phyloP scores from a whole-genome alignment of 2,888 invertebrate species.

The Dusona sp. region DNA sequence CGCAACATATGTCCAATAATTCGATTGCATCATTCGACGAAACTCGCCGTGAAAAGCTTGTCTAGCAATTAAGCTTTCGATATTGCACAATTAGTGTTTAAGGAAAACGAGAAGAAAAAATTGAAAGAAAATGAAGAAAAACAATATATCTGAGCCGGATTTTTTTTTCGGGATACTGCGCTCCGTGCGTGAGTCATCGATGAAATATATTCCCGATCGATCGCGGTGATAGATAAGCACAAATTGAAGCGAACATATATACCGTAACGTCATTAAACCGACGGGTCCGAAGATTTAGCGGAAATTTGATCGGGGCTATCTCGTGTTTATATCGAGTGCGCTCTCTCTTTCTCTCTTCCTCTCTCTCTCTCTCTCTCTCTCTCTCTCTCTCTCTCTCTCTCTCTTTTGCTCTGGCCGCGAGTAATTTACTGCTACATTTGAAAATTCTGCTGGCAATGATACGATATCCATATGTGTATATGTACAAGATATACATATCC shows the following conservation, averaged over 20 bases:
- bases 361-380: slow-evolving; percentile 14
- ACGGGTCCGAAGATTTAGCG: slow-evolving; percentile 64
- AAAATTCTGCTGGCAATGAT: slow-evolving; percentile 54
- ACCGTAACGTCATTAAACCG: slow-evolving; percentile 53
- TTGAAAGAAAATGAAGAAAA: not conserved
- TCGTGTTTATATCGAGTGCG: slow-evolving; percentile 56
- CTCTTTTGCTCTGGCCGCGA: not conserved
- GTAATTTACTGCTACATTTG: slow-evolving; percentile 59
- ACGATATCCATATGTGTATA: slow-evolving; percentile 1
- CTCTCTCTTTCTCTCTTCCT: slow-evolving; percentile 1
- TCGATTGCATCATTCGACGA: slow-evolving; percentile 39
- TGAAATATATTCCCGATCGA: slow-evolving; percentile 44
- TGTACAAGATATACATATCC: not conserved
- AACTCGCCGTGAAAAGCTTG: not conserved
- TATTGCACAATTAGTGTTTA: not conserved
- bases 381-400: not conserved
- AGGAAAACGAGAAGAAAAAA: not conserved
- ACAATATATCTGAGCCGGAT: not conserved
- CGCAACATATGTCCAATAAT: slow-evolving; percentile 6
- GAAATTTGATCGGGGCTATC: slow-evolving; percentile 66
- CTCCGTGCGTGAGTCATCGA: slow-evolving; percentile 20
- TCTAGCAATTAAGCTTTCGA: slow-evolving; percentile 2
- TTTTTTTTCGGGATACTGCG: not conserved
- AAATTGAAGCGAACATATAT: slow-evolving; percentile 44
- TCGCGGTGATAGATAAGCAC: slow-evolving; percentile 40